Conservation (phyloP, 1,140 invertebrate genomes). For the Sitodiplosis mosellana region DNA sequence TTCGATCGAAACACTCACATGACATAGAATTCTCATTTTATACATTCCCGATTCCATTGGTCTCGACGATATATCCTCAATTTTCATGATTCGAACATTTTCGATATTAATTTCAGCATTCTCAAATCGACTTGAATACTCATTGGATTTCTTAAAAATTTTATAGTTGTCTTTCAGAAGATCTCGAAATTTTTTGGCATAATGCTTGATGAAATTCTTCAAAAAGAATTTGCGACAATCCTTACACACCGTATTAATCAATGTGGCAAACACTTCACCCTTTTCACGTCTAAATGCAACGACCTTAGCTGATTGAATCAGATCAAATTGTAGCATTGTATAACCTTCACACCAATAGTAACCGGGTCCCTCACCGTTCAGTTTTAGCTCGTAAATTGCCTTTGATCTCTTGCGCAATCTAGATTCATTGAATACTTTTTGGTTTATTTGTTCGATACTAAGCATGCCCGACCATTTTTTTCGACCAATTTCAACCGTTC, state of each 20-base stretch:
- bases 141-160: background rate
- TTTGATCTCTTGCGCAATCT: conserved; percentile 11
- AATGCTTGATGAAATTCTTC: conserved; percentile 6
- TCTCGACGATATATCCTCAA: conserved; percentile 8
- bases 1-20: conserved; percentile 6
- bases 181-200: background rate
- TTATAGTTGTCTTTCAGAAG: conserved; percentile 1
- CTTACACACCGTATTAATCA: background rate
- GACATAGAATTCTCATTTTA: conserved; percentile 5
- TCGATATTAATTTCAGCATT: conserved; percentile 12
- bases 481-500: conserved; percentile 10
- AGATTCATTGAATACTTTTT: conserved; percentile 5
- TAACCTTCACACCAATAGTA: conserved; percentile 28
- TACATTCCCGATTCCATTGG: background rate
- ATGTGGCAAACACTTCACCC: conserved; percentile 20
- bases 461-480: conserved; percentile 9
- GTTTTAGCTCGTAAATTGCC: conserved; percentile 15
- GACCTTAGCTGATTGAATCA: conserved; percentile 9
- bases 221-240: background rate
- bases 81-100: conserved; percentile 10
- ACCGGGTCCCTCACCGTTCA: conserved; percentile 18
- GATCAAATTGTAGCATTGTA: conserved; percentile 12
- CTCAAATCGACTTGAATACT: background rate
- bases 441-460: conserved; percentile 4
- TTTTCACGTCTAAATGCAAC: conserved; percentile 13